These are phyloP conservation scores for Tenualosa ilisha DNA, from an alignment of 2,797 vertebrate species.

Conservation along the genomic window DNA sequence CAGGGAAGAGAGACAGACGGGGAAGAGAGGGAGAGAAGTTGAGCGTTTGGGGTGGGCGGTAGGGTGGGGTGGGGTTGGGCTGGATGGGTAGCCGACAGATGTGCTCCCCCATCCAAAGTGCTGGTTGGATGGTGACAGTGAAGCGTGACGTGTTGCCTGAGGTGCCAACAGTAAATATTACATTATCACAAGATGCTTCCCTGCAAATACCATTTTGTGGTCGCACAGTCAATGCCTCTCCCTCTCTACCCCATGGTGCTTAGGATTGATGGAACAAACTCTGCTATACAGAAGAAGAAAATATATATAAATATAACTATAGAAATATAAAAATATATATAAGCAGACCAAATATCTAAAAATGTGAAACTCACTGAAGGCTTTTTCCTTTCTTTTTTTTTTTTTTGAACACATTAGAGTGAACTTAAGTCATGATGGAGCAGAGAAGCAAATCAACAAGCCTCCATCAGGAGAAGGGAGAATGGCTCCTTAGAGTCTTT, in stretches of 20 bases:
- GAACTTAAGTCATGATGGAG: constrained; percentile 72
- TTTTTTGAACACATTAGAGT: constrained; percentile 62
- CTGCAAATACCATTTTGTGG: constrained; percentile 75
- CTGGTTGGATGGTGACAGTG: constrained; percentile 74
- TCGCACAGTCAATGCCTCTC: constrained; percentile 70
- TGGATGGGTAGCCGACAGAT: constrained; percentile 70
- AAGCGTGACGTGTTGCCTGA: constrained; percentile 77
- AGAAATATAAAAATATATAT: constrained; percentile 28
- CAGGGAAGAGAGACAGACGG: neutral
- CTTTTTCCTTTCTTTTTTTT: constrained; percentile 39
- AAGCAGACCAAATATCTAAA: constrained; percentile 52
- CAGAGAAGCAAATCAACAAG: constrained; percentile 73
- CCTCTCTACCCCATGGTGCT: constrained; percentile 60
- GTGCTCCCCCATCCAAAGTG: constrained; percentile 66
- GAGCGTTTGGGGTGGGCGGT: no score
- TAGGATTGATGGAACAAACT: constrained; percentile 62
- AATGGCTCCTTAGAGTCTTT: constrained; percentile 59
- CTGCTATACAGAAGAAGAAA: constrained; percentile 25
- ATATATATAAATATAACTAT: neutral
- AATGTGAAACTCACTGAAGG: constrained; percentile 50
- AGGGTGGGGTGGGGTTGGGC: neutral
- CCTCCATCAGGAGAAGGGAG: constrained; percentile 55
- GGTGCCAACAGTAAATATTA: constrained; percentile 82
- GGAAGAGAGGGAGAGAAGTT: constrained; percentile 16
- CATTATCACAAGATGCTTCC: constrained; percentile 79